Percentiles rank a stretch among this genome's conserved stretches.
Evolutionary conservation across 1,140 invertebrate genomes (phyloP).

Genomic region (Drosophila bipectinata): DNA sequence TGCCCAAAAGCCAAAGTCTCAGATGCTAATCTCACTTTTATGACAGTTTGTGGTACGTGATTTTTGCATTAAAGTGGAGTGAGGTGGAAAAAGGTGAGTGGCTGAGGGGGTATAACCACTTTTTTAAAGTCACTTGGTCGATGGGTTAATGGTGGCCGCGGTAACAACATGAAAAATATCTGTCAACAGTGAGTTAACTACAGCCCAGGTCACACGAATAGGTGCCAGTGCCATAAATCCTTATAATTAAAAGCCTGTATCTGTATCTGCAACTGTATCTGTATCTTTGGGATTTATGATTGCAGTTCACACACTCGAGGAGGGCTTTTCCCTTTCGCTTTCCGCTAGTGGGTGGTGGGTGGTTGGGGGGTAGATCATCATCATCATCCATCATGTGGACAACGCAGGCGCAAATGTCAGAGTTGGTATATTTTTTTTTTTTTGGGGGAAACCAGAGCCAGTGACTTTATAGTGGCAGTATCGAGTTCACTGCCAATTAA

Average conservation of each 20-base stretch:
- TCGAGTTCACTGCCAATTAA: slow-evolving; percentile 33
- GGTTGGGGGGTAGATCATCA: too few species aligned
- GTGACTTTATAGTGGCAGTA: not conserved
- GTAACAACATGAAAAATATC: slow-evolving; percentile 10
- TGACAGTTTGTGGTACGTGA: slow-evolving; percentile 63
- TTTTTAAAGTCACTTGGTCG: slow-evolving; percentile 36
- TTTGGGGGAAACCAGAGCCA: not conserved
- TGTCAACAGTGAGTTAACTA: slow-evolving; percentile 22
- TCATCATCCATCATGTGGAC: too few species aligned
- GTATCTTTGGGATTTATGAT: slow-evolving; percentile 12
- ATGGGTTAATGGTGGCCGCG: slow-evolving; percentile 36
- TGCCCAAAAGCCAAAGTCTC: too few species aligned
- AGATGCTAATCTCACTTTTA: slow-evolving; percentile 60
- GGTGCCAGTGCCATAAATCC: slow-evolving; percentile 6
- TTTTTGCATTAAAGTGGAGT: slow-evolving; percentile 45
- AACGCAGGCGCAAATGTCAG: not conserved
- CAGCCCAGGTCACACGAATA: too few species aligned
- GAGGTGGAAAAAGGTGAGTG: not conserved
- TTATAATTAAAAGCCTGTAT: slow-evolving; percentile 24
- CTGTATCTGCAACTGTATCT: too few species aligned
- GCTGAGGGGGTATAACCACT: slow-evolving; percentile 18
- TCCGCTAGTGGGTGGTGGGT: not conserved
- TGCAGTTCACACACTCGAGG: slow-evolving; percentile 40
- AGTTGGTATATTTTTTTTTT: too few species aligned
- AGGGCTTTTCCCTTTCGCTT: slow-evolving; percentile 12